Evolutionary conservation across 2,797 vertebrate species (phyloP).

Genomic region (Sebastes vulpes): DNA sequence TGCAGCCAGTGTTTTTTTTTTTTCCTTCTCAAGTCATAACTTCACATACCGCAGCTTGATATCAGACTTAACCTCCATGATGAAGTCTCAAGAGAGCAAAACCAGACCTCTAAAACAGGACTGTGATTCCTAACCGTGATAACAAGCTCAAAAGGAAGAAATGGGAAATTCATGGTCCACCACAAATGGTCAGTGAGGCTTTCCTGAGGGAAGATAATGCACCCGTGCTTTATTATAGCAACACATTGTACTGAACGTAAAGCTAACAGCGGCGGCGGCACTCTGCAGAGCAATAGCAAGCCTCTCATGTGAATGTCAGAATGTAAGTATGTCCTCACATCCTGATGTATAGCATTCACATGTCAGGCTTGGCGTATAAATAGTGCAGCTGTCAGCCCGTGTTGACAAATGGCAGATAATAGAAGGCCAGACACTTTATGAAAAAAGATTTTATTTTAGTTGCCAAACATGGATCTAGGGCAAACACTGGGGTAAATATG

Average conservation of each 20-base stretch:
- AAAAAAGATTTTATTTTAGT: slow-evolving; percentile 80
- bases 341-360: slow-evolving; percentile 75
- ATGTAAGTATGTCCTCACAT: slow-evolving; percentile 63
- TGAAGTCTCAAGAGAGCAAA: slow-evolving; percentile 47
- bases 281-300: slow-evolving; percentile 19
- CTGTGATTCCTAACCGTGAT: slow-evolving; percentile 41
- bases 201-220: slow-evolving; percentile 35
- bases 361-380: slow-evolving; percentile 76
- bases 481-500: slow-evolving; percentile 72
- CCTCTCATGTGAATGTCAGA: slow-evolving; percentile 64
- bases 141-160: slow-evolving; percentile 52
- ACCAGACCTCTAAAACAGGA: slow-evolving; percentile 19
- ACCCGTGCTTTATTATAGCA: slow-evolving; percentile 34
- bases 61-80: slow-evolving; percentile 48
- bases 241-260: slow-evolving; percentile 7
- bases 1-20: slow-evolving; percentile 33
- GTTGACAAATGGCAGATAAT: slow-evolving; percentile 74
- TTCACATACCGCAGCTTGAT: slow-evolving; percentile 29
- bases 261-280: slow-evolving; percentile 10
- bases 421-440: slow-evolving; percentile 65
- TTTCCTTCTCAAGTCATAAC: slow-evolving; percentile 47
- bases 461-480: slow-evolving; percentile 71
- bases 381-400: slow-evolving; percentile 71
- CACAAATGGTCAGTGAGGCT: slow-evolving; percentile 37
- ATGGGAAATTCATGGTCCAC: slow-evolving; percentile 12